Evolutionary conservation across 1,140 invertebrate genomes (phyloP), one percentile per base, ranked within the genome.

Genomic region (Uloborus diversus): DNA sequence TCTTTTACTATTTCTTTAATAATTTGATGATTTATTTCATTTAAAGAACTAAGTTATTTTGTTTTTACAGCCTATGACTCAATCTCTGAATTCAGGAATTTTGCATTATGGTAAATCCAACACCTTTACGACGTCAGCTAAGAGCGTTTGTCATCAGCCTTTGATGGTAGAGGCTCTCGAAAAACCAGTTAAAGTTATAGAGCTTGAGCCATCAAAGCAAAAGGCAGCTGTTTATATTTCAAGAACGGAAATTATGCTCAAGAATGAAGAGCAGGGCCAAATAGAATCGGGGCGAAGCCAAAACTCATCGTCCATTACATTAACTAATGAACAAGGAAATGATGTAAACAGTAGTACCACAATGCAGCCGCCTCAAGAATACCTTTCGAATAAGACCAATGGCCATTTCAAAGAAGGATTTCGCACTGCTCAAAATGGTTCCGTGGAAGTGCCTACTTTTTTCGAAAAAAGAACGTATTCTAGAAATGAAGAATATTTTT

Each of bases 151-250:
- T 59, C 64, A 56, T 14, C 73, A 76, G 30, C 73, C 73, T n/a
- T 9, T 76, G 11, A n/a, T 76, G 42, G 73, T 76, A n/a, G 73
- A 76, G 56, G 56, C 28, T 17, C 61, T 76, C 20, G 59, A 30
- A 37, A 76, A 76, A 23, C 9, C 68, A 25, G 35, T 61, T 1
- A 27, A 13, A 32, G 17, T 32, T 11, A 13, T 28, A 13, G 53
- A 57, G 35, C 23, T 30, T 1, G 23, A 57, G 17, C 32, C 30
- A 1, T 13, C 32, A n/a, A 53, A 53, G n/a, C 59, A 59, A 0
- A 65, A 35, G 30, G 59, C 73, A 27, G 73, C 73, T 4, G 35
- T 76, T 14, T 76, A 57, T n/a, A 53, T 76, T n/a, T 76, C 73
- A 17, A 76, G 65, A 35, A 76, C 73, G 23, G 73, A 76, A 37